Evolutionary conservation across 2,797 vertebrate genomes (phyloP), one percentile per base, ranked within the genome.

Genomic region (Todus mexicanus): DNA sequence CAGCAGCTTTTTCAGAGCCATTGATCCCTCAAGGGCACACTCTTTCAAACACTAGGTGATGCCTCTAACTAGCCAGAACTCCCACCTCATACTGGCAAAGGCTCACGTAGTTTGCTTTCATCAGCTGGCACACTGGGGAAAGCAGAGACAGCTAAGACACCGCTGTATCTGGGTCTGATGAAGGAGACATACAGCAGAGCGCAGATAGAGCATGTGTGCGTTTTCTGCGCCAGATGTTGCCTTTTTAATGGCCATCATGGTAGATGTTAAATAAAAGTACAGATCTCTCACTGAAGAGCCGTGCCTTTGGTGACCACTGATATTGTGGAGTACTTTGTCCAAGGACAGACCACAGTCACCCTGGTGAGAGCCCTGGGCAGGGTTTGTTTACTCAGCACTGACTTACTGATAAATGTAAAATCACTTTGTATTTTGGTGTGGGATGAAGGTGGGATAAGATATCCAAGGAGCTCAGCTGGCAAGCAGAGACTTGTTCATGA

Each of bases 1-100:
- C 89, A 92, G 82, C 78, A 85, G 86, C 35, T 87, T 90, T 90
- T 83, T 63, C 77, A 59, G 74, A 83, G 69, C 69, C 80, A 94
- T 78, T 91, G 75, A 90, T 85, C 76, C 66, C 75, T 83, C 78
- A 80, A 59, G 72, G 51, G 81, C 87, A 92, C 92, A 92, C 33
- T 53, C 79, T 93, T 82, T 90, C 10, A 77, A 94, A 77, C 25
- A 50, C 77, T 25, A 66, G 37, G 64, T 56, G 65, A 90, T 92
- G 64, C 57, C 51, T 94, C 86, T 63, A 59, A 43, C 90, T 59
- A 87, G 57, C 63, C 90, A 90, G 75, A 89, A 45, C 75, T 82
- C 77, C 59, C 69, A 93, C 72, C 78, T 87, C 33, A 78, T 3
- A 31, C 75, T 22, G 25, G 20, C 66, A 87, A 33, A 89, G 65